Percentiles rank a stretch among this genome's conserved stretches.
Evolutionary conservation across 2,113 vertebrate species (phyloP).

Genomic region (Laticauda laticaudata): DNA sequence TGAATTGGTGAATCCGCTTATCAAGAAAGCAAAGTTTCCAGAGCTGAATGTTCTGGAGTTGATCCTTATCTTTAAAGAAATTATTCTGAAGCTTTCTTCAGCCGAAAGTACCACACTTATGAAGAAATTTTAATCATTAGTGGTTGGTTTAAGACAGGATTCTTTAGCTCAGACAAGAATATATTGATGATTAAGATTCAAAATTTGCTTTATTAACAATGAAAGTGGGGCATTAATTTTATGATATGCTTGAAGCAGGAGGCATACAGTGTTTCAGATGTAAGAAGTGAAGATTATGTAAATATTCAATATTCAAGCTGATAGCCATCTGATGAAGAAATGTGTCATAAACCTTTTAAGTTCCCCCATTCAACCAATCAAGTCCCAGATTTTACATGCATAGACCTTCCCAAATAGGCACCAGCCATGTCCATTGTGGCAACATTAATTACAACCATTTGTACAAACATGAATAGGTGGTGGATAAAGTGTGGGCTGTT

Average conservation of each 20-base stretch:
- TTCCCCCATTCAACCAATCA: neutral
- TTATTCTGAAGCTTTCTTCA: neutral
- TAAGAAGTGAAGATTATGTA: neutral
- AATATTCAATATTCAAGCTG: neutral
- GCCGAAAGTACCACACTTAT: neutral
- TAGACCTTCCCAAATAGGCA: neutral
- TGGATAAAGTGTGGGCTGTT: neutral
- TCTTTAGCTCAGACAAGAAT: constrained; percentile 27
- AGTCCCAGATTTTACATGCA: neutral
- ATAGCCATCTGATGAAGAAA: neutral
- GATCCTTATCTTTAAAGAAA: neutral
- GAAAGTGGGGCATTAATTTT: neutral
- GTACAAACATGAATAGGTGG: neutral
- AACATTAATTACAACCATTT: neutral
- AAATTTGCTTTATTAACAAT: neutral
- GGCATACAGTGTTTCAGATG: neutral
- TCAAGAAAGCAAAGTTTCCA: constrained; percentile 22
- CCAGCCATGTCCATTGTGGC: no score
- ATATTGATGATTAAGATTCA: neutral
- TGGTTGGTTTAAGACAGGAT: constrained; percentile 5
- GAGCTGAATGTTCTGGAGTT: neutral
- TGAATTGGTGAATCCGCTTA: constrained; percentile 1
- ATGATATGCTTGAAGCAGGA: neutral
- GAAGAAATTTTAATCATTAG: constrained; percentile 16
- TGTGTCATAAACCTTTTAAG: neutral